These are phyloP conservation scores for Zygogramma bicolorata DNA, from an alignment of 2,888 invertebrate genomes.

Conservation along the genomic window DNA sequence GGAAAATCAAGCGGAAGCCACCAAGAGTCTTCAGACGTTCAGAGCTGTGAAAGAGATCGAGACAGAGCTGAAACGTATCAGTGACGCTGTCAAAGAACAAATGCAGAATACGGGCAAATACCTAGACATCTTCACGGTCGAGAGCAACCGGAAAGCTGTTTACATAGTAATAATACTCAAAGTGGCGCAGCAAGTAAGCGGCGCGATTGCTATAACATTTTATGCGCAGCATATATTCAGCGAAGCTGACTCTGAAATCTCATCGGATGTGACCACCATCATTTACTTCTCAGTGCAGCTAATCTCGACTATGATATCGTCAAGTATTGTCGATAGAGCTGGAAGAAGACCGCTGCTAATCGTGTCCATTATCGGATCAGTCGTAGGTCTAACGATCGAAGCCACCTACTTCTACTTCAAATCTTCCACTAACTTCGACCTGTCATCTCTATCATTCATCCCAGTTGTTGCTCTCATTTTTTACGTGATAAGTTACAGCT, in stretches of 20 bases:
- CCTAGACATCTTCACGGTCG: conserved; percentile 70
- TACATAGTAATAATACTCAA: conserved; percentile 73
- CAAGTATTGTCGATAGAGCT: conserved; percentile 71
- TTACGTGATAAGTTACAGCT: conserved; percentile 68
- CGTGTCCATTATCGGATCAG: conserved; percentile 67
- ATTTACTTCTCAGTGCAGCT: conserved; percentile 69
- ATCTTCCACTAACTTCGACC: conserved; percentile 60
- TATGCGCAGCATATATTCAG: conserved; percentile 71
- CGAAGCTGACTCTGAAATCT: conserved; percentile 64
- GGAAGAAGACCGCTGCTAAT: conserved; percentile 71
- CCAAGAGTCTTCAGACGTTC: conserved; percentile 67
- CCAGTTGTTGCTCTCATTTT: conserved; percentile 67
- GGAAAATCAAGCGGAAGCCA: conserved; percentile 66
- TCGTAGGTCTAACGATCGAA: conserved; percentile 64
- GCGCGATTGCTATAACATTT: conserved; percentile 74
- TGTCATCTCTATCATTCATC: conserved; percentile 62
- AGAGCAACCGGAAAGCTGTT: conserved; percentile 74
- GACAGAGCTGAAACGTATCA: conserved; percentile 59
- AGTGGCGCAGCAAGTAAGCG: conserved; percentile 70
- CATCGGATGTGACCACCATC: conserved; percentile 61
- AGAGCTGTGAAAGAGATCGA: conserved; percentile 69
- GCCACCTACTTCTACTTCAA: conserved; percentile 68
- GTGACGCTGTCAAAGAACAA: conserved; percentile 58
- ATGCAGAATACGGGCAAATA: conserved; percentile 70
- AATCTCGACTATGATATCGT: conserved; percentile 70